These are phyloP conservation scores for Dendroctonus valens DNA, from an alignment of 1,140 invertebrate genomes.

Conservation along the genomic window DNA sequence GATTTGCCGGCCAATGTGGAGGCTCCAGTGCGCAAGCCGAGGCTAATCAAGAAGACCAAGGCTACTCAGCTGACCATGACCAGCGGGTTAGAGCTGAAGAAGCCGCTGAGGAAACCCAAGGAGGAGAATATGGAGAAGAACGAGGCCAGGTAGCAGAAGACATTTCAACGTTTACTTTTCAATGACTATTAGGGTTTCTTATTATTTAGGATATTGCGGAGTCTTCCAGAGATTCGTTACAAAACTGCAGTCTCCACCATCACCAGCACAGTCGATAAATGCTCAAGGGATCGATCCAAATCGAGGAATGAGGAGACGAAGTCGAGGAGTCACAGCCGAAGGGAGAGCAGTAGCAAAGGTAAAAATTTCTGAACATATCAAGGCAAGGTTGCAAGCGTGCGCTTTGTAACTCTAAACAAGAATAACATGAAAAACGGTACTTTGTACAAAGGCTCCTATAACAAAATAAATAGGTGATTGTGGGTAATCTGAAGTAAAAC, in stretches of 20 bases:
- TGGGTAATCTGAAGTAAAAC: no score
- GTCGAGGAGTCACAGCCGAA: constrained; percentile 36
- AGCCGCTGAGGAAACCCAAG: constrained; percentile 32
- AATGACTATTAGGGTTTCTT: constrained; percentile 1
- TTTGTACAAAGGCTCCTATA: no score
- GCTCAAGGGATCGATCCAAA: constrained; percentile 40
- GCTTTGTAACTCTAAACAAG: no score
- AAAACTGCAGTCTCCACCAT: constrained; percentile 52
- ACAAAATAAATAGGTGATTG: no score
- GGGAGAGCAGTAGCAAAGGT: constrained; percentile 39
- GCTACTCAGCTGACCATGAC: constrained; percentile 39
- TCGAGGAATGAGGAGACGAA: constrained; percentile 39
- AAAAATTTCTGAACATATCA: neutral
- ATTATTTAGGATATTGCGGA: constrained; percentile 34
- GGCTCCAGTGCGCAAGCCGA: constrained; percentile 44
- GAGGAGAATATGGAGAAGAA: constrained; percentile 32
- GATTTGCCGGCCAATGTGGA: constrained; percentile 50
- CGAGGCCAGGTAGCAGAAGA: constrained; percentile 8
- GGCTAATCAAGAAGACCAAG: constrained; percentile 45
- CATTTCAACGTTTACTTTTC: no score
- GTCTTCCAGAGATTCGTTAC: constrained; percentile 50
- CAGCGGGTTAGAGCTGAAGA: constrained; percentile 44
- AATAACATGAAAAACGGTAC: no score
- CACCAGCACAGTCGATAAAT: constrained; percentile 48
- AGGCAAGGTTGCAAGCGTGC: neutral